Percentiles rank a stretch among this genome's conserved stretches.
phyloP scores from a whole-genome alignment of 2,113 vertebrate species.

The Eudyptes chrysolophus region DNA sequence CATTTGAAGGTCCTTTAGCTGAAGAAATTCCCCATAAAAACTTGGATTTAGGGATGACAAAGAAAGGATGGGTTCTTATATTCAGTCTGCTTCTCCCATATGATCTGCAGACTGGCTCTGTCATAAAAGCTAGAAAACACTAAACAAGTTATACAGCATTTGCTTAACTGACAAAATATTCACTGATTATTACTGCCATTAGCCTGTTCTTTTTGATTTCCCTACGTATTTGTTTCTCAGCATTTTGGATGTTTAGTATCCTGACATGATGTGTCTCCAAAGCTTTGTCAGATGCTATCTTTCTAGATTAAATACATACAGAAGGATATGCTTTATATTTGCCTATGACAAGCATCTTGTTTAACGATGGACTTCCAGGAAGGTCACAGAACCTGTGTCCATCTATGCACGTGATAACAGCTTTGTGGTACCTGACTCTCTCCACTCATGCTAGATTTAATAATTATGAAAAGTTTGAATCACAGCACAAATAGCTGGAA shows the following conservation, averaged over 20 bases:
- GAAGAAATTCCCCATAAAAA: slow-evolving; percentile 39
- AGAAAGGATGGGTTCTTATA: slow-evolving; percentile 60
- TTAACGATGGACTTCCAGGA: background rate
- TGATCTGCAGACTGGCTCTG: slow-evolving; percentile 69
- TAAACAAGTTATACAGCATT: slow-evolving; percentile 65
- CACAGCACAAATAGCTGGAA: background rate
- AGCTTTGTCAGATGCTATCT: slow-evolving; percentile 62
- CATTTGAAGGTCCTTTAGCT: slow-evolving; percentile 38
- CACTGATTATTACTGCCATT: slow-evolving; percentile 64
- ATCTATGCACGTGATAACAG: background rate
- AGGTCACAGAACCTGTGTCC: slow-evolving; percentile 1
- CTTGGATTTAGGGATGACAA: slow-evolving; percentile 59
- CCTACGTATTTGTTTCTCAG: slow-evolving; percentile 63
- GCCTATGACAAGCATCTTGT: background rate
- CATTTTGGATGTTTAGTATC: slow-evolving; percentile 40
- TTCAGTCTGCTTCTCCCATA: slow-evolving; percentile 72
- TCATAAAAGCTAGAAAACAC: slow-evolving; percentile 64
- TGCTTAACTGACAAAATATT: slow-evolving; percentile 68
- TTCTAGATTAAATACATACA: slow-evolving; percentile 33
- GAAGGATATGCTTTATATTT: slow-evolving; percentile 6
- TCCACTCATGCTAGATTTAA: background rate
- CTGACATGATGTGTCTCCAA: slow-evolving; percentile 48
- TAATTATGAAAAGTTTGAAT: background rate
- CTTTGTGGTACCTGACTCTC: background rate
- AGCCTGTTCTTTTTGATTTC: slow-evolving; percentile 65